Evolutionary conservation across 2,888 invertebrate species (phyloP), one percentile per base, ranked within the genome.

Genomic region (Agrotis clavis): DNA sequence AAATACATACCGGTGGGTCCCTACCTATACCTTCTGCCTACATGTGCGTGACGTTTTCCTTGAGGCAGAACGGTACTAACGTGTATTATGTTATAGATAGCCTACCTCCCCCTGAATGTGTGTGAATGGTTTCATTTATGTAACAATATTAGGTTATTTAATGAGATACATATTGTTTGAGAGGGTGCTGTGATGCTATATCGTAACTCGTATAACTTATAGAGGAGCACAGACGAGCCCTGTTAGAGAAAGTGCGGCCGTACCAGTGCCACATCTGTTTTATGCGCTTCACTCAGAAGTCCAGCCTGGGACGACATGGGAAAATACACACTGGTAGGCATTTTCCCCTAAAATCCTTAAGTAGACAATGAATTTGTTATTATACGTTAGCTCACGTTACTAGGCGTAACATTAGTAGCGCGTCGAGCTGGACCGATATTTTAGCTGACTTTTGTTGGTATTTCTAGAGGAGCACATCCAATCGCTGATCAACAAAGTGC

Each of bases 211-310:
- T 95, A 93, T 96, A 94, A 90, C 92, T 96, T 96, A 95, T 96
- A 96, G 96, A 96, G 96, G 96, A 96, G 94, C 96, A 96, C 96
- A 96, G 96, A 95, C 96, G 95, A 93, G 96, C 96, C 96, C 96
- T 96, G 96, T 96, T 96, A 96, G 96, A 96, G 94, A 96, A 96
- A 96, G 96, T 96, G 96, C 96, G 96, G 94, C 97, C 97, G 88
- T 97, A 97, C 96, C 97, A 97, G 95, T 97, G 97, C 96, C 97
- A 97, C 95, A 95, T 97, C 93, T 97, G 97, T 94, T 97, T 97
- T 94, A 97, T 97, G 95, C 97, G 97, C 95, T 97, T 97, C 95
- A 97, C 97, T 91, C 97, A 97, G 95, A 97, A 97, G 96, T 97
- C 97, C 95, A 97, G 97, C 93, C 96, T 97, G 90, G 97, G 97